phyloP scores from a whole-genome alignment of 2,888 invertebrate genomes.

The Dromius quadrimaculatus region DNA sequence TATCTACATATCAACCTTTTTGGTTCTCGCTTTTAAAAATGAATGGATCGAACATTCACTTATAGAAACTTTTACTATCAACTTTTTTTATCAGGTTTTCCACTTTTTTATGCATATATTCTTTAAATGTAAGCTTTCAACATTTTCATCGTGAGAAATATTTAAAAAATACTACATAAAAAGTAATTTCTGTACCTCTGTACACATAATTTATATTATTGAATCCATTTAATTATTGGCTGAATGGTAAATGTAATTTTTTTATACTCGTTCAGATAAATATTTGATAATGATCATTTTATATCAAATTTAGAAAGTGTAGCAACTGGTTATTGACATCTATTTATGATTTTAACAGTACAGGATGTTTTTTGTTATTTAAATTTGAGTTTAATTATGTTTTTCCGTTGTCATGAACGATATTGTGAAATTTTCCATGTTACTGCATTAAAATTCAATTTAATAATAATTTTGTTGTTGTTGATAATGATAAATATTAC shows the following conservation, averaged over 20 bases:
- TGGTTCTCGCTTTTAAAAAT: constrained; percentile 10
- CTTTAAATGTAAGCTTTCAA: background rate
- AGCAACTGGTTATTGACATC: constrained; percentile 19
- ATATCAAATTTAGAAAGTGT: constrained; percentile 39
- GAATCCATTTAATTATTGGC: constrained; percentile 12
- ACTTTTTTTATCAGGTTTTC: background rate
- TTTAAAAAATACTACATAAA: background rate
- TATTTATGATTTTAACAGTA: constrained; percentile 21
- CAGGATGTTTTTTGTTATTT: constrained; percentile 41
- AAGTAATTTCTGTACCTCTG: constrained; percentile 14
- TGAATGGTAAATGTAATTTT: too few relatives aligned
- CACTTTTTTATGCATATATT: background rate
- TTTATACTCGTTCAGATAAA: too few relatives aligned
- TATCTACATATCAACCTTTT: too few relatives aligned
- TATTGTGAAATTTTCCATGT: too few relatives aligned
- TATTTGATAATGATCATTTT: too few relatives aligned
- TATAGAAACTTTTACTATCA: background rate
- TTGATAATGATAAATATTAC: too few relatives aligned
- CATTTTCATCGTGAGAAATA: too few relatives aligned
- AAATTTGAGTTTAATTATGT: constrained; percentile 33
- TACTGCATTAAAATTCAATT: too few relatives aligned
- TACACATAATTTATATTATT: constrained; percentile 23
- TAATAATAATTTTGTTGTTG: too few relatives aligned
- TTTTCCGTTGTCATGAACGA: too few relatives aligned
- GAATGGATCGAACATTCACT: background rate